Evolutionary conservation across 1,140 invertebrate genomes (phyloP), one percentile per base, ranked within the genome.

Genomic region (Halictus rubicundus): DNA sequence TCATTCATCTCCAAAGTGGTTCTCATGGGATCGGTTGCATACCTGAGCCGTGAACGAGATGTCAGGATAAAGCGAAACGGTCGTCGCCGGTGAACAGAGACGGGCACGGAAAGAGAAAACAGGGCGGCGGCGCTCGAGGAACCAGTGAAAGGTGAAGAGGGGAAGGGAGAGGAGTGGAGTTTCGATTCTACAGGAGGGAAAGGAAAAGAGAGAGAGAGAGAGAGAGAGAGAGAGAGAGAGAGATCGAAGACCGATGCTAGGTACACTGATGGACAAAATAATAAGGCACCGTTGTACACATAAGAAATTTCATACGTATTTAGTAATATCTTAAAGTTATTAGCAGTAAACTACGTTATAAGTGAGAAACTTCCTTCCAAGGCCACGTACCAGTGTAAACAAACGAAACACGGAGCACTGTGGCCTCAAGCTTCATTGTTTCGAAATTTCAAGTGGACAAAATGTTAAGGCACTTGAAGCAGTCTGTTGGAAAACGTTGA

Each of bases 1-100:
- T 79, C 73, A 84, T 85, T 87, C 78, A 83, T 79, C 74, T 57
- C 66, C 25, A 16, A 80, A 84, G 82, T 72, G 81, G 80, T 78
- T 85, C 77, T 86, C 83, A 74, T 66, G n/a, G 25, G 4, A n/a
- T 60, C 16, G 21, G 10, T 52, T 12, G 12, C 10, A 42, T 52
- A 37, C 39, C 66, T 0, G 25, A 12, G 27, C 2, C 23, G 16
- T 12, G 7, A 37, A 25, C 49, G 27, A 25, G 42, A 54, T 23
- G 12, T 21, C 21, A 8, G 57, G n/a, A 63, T 49, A 78, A 63
- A 70, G 46, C 27, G 16, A 32, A 49, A 46, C 64, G 32, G 39
- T 14, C n/a, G 8, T 52, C 0, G 23, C 7, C 32, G 21, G 6
- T 6, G 12, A 39, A 69, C n/a, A 42, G 25, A 49, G 23, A 21